These are phyloP conservation scores for Myrmecophaga tridactyla DNA, from an alignment of 2,113 vertebrate genomes.

Conservation along the genomic window DNA sequence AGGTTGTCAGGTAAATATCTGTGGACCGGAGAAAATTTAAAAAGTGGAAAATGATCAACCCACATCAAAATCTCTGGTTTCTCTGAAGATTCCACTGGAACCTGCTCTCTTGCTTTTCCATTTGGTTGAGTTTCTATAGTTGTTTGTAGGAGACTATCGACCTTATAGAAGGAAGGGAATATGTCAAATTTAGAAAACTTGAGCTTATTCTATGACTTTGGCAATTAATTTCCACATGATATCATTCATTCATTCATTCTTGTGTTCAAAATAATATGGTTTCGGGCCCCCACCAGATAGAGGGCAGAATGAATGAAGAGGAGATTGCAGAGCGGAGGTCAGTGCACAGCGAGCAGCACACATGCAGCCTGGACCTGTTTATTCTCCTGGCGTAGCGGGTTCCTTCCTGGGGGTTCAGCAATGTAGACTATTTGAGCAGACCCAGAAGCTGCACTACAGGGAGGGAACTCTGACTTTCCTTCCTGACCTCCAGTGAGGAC, in stretches of 20 bases:
- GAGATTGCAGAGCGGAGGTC: neutral
- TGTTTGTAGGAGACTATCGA: neutral
- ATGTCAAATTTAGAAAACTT: neutral
- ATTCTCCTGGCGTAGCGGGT: accelerated
- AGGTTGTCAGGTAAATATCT: neutral
- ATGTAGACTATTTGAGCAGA: neutral
- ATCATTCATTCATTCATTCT: neutral
- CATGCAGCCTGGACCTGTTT: accelerated
- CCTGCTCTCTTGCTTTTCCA: neutral
- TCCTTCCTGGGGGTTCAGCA: neutral
- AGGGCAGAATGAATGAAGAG: neutral
- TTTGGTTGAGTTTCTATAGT: neutral
- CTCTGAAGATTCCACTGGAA: too few species aligned
- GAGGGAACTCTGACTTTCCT: neutral
- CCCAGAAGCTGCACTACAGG: too few species aligned
- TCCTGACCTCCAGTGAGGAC: neutral
- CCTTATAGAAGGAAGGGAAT: too few species aligned
- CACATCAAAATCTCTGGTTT: neutral
- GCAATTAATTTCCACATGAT: neutral
- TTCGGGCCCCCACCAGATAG: neutral
- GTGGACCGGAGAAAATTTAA: neutral
- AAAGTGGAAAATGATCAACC: too few species aligned
- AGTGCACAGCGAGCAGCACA: accelerated
- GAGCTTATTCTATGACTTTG: neutral
- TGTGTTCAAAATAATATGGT: neutral